Percentiles rank a stretch among this genome's conserved stretches.
phyloP scores from a whole-genome alignment of 2,888 invertebrate genomes.

The Octonoba sinensis region DNA sequence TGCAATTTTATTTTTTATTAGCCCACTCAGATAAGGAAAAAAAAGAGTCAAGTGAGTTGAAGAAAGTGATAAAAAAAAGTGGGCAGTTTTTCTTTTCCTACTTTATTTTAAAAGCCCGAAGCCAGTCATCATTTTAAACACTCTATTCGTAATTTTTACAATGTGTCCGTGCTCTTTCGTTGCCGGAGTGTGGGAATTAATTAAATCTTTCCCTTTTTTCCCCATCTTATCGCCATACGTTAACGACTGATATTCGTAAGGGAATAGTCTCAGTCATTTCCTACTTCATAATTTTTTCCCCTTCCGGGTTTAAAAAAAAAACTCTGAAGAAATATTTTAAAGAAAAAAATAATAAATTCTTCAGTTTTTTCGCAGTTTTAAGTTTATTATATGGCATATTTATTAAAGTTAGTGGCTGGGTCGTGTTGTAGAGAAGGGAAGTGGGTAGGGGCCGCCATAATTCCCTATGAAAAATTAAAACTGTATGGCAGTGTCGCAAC shows the following conservation, averaged over 20 bases:
- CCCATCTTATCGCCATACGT: slow-evolving; percentile 36
- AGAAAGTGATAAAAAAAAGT: slow-evolving; percentile 17
- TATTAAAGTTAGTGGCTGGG: too few relatives aligned
- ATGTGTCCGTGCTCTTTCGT: slow-evolving; percentile 30
- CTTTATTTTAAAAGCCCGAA: slow-evolving; percentile 30
- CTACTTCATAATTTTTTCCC: not conserved
- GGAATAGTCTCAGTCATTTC: slow-evolving; percentile 28
- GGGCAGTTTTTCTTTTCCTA: slow-evolving; percentile 15
- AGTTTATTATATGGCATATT: too few relatives aligned
- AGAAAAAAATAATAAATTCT: too few relatives aligned
- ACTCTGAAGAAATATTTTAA: too few relatives aligned
- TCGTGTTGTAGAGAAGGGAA: too few relatives aligned
- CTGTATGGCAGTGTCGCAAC: too few relatives aligned
- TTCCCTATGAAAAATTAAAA: too few relatives aligned
- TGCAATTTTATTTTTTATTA: slow-evolving; percentile 16
- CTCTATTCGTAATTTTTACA: slow-evolving; percentile 58
- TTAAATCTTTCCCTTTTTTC: slow-evolving; percentile 44
- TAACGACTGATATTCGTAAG: slow-evolving; percentile 49
- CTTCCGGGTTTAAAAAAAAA: not conserved
- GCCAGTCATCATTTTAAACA: slow-evolving; percentile 56
- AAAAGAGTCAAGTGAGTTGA: not conserved
- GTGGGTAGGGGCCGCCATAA: too few relatives aligned
- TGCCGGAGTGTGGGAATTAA: slow-evolving; percentile 49
- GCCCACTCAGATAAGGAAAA: slow-evolving; percentile 8
- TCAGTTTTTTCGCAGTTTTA: too few relatives aligned